Conservation (phyloP, 2,113 vertebrate species). For the Cichladusa arquata region DNA sequence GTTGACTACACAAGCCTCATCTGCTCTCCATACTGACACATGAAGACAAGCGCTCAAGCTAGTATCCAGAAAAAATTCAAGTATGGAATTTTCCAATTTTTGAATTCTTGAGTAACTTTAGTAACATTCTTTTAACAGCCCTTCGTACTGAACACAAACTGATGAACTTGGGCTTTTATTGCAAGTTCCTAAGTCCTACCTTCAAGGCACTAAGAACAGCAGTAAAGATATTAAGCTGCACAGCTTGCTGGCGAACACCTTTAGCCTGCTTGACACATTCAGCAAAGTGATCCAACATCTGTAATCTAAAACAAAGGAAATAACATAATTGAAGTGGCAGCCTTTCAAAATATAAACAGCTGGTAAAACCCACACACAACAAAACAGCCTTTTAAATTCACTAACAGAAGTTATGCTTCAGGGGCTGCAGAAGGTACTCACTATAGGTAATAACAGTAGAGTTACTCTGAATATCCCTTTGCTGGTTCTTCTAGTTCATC, state of each 20-base stretch:
- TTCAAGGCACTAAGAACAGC: constrained; percentile 97
- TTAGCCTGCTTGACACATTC: constrained; percentile 99
- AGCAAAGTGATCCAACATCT: constrained; percentile 99
- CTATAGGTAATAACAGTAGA: not conserved
- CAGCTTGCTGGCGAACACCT: constrained; percentile 95
- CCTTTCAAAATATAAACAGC: not conserved
- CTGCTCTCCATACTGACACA: not conserved
- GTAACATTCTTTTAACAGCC: not conserved
- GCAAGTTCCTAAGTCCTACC: constrained; percentile 72
- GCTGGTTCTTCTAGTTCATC: not conserved
- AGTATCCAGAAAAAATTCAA: not conserved
- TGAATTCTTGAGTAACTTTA: not conserved
- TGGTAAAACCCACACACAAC: not conserved
- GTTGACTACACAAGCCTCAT: not conserved
- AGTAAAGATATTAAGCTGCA: constrained; percentile 98
- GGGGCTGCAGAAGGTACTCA: not conserved
- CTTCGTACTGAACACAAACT: not conserved
- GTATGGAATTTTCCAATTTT: not conserved
- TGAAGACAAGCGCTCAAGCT: not conserved
- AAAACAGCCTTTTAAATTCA: not conserved
- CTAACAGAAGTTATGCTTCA: not conserved
- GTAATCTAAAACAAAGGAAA: constrained; percentile 79
- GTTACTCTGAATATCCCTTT: not conserved
- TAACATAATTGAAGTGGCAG: not conserved
- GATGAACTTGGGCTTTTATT: not conserved